phyloP scores from a whole-genome alignment of 2,888 invertebrate genomes.

The Alloscopus bannaensis region DNA sequence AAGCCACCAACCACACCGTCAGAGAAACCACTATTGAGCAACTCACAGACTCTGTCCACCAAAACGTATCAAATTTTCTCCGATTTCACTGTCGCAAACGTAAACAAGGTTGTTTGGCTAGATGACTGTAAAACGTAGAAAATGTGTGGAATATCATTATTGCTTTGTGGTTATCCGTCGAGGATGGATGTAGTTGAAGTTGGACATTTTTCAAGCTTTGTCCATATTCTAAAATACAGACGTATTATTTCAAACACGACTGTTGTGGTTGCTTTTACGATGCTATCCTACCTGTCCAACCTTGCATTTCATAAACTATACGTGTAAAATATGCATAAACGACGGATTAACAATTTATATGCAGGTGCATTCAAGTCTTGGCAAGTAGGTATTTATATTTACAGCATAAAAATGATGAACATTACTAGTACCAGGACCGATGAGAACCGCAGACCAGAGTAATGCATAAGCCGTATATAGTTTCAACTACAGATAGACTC shows the following conservation, averaged over 20 bases:
- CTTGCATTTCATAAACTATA: slow-evolving; percentile 34
- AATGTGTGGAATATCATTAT: slow-evolving; percentile 33
- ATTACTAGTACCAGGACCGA: slow-evolving; percentile 26
- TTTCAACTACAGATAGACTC: too few species aligned
- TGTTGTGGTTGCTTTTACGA: slow-evolving; percentile 29
- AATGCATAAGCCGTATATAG: background rate
- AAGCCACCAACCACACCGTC: background rate
- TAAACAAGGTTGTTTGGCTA: too few species aligned
- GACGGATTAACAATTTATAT: slow-evolving; percentile 42
- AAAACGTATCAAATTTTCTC: too few species aligned
- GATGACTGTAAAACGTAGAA: background rate
- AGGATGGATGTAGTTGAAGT: slow-evolving; percentile 20
- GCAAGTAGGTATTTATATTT: too few species aligned
- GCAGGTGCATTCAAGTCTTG: too few species aligned
- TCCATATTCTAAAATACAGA: too few species aligned
- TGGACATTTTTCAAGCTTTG: slow-evolving; percentile 24
- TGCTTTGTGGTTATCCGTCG: slow-evolving; percentile 33
- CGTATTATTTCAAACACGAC: too few species aligned
- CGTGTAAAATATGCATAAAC: slow-evolving; percentile 47
- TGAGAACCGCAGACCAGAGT: background rate
- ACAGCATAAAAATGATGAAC: slow-evolving; percentile 32
- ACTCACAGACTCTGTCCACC: too few species aligned
- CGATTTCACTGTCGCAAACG: too few species aligned
- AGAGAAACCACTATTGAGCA: background rate
- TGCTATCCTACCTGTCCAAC: slow-evolving; percentile 20